Percentiles rank a stretch among this genome's conserved stretches.
Evolutionary conservation across 2,888 invertebrate genomes (phyloP).

Genomic region (Malacosoma neustria): DNA sequence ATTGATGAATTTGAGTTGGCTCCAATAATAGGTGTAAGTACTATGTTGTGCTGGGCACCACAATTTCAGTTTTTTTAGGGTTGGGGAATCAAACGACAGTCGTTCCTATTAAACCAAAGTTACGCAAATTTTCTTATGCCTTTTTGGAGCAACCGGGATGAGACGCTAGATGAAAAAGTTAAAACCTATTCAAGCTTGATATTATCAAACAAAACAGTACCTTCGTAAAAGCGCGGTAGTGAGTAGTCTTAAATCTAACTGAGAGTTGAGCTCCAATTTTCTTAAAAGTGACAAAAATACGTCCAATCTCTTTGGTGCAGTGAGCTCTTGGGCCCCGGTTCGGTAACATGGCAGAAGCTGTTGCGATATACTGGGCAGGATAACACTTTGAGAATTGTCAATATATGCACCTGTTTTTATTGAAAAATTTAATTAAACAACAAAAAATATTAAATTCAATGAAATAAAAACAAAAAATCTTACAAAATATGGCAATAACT

Average conservation of each 20-base stretch:
- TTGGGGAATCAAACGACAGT: too few relatives aligned
- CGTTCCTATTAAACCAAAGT: too few relatives aligned
- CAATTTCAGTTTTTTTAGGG: too few relatives aligned
- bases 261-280: constrained; percentile 73
- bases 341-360: constrained; percentile 76
- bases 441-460: neutral
- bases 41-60: too few relatives aligned
- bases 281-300: constrained; percentile 76
- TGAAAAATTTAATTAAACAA: constrained; percentile 6
- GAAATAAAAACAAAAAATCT: neutral
- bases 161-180: too few relatives aligned
- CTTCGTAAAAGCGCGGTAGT: constrained; percentile 73
- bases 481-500: neutral
- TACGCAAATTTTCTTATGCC: too few relatives aligned
- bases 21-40: too few relatives aligned
- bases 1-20: too few relatives aligned
- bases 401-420: neutral
- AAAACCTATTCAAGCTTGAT: too few relatives aligned
- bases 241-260: constrained; percentile 71
- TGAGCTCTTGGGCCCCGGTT: constrained; percentile 51
- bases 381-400: constrained; percentile 32
- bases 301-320: constrained; percentile 74
- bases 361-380: constrained; percentile 68
- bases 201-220: too few relatives aligned
- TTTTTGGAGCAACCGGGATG: too few relatives aligned